Base-by-base conservation (phyloP, 2,888 invertebrate genomes). In the Euproctis similis region DNA sequence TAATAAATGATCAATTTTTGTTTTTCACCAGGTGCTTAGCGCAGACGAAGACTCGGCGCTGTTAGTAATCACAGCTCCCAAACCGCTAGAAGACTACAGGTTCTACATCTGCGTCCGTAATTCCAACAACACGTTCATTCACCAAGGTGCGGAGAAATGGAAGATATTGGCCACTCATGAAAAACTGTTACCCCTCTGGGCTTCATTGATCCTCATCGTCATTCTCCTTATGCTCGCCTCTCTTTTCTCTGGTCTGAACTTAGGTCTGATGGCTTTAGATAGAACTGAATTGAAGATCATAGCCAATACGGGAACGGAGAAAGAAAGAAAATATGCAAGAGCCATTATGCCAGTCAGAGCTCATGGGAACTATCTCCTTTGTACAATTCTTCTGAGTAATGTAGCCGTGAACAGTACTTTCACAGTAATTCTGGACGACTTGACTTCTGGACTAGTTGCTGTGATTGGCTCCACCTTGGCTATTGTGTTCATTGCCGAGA, bases 401-500 rank as follows among this genome's bases (percentile, higher is more conserved):
- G 98, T 98, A 8, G 89, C 98, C 40, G 97, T 98, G 25, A 98
- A 99, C 86, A 95, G 96, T 24, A 94, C 94, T 1, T 93, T 98
- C 58, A 97, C 98, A 5, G 97, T 99, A 48, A 87, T 99, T 28
- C 77, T 99, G 82, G 99, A 99, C 73, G 94, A 96, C 62, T 68
- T 99, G 59, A 97, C 97, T 3, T 94, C 96, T 10, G 97, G 97
- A 18, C 57, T 96, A 43, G 89, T 96, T 8, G 97, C 98, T 42
- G 92, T 98, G 16, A 89, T 97, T 33, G 92, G 90, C 20, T 95
- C 98, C 1, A 98, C 98, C 1, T 60, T 97, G 55, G 92, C 95
- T 26, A 99, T 99, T 58, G 98, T 99, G 42, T 88, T 98, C 38
- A 95, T 98, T 65, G 99, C 98, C 49, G 99, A 99, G 87, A 99